Evolutionary conservation across 2,797 vertebrate species (phyloP), one percentile per base, ranked within the genome.

Genomic region (Phrynocephalus guinanensis): DNA sequence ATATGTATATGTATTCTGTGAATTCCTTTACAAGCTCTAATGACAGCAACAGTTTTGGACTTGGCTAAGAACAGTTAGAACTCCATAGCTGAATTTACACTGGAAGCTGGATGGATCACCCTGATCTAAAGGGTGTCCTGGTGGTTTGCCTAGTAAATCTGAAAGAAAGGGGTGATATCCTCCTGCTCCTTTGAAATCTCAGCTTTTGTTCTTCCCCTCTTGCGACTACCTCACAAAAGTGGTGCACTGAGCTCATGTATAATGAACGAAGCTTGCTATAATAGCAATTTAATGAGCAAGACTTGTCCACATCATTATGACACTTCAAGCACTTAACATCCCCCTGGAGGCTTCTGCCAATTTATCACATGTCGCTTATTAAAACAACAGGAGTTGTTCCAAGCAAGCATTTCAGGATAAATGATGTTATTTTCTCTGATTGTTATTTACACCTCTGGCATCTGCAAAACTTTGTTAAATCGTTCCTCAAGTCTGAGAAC

Each of bases 391-490:
- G 18, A 67, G 60, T 75, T 87, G 78, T 81, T 94, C 67, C 0
- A 9, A 93, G 68, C n/a, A 90, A 89, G 13, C 79, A 24, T 93
- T 76, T 72, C 71, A 28, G 88, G 89, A 93, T 88, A 91, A 92
- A 90, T 88, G 92, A 73, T 89, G 76, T 30, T 60, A 56, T 86
- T 88, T 79, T 85, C 91, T 92, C 91, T 87, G 88, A 77, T 76
- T 92, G 83, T 90, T 94, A 94, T 93, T 94, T 93, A 89, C 89
- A 93, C n/a, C 82, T 92, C 83, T 3, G 44, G 28, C 86, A 90
- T 83, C 16, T 77, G 56, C 28, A 77, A 11, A 83, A 63, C 67
- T 60, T 84, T 79, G n/a, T 48, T 66, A 82, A 87, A 87, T 83
- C 38, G 91, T 91, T 91, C 50, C 60, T 86, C 83, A 28, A 9